Conservation (phyloP, 2,113 vertebrate species). For the Accipiter cooperii region DNA sequence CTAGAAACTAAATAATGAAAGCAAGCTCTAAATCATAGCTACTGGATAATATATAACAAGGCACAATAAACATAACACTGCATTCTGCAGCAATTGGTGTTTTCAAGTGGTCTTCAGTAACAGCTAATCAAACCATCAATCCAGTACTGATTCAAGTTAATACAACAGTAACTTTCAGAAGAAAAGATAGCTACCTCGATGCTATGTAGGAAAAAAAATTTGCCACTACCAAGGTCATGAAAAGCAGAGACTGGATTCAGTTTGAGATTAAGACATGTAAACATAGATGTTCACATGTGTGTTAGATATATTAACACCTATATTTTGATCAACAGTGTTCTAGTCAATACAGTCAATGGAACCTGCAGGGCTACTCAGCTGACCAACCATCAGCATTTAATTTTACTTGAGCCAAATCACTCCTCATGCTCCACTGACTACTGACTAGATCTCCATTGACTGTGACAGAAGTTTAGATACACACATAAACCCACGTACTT, state of each 20-base stretch:
- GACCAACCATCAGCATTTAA: background rate
- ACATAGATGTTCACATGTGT: background rate
- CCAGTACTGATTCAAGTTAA: background rate
- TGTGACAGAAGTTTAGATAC: background rate
- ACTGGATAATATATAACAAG: background rate
- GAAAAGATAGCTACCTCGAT: background rate
- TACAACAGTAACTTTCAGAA: background rate
- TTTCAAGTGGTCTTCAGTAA: background rate
- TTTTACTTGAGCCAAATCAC: background rate
- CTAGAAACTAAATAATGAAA: background rate
- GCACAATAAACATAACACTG: background rate
- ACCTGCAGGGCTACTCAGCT: background rate
- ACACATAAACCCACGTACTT: background rate
- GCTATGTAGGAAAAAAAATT: background rate
- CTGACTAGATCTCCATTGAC: background rate
- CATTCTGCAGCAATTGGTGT: background rate
- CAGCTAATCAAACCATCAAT: background rate
- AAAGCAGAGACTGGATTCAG: background rate
- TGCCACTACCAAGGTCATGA: background rate
- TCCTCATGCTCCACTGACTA: background rate
- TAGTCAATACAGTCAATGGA: background rate
- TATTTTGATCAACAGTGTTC: background rate
- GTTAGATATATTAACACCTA: background rate
- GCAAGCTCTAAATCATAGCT: background rate
- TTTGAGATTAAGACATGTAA: background rate